Base-by-base conservation (phyloP, 2,797 vertebrate species). In the Syngnathus acus region DNA sequence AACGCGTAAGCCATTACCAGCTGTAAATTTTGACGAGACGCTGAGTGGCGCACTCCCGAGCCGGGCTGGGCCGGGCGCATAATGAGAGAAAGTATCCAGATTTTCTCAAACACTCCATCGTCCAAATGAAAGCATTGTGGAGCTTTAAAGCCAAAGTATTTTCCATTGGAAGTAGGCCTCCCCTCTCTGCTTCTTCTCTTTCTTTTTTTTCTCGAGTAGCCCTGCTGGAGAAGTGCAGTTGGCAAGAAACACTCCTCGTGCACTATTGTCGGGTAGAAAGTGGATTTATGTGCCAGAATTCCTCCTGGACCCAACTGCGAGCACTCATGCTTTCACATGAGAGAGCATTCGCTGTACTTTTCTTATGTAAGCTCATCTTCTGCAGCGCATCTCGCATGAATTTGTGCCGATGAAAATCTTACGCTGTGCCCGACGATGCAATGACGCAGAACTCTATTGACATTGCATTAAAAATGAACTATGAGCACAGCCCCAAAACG, bases 101-200 rank as follows among this genome's bases (percentile, higher is more conserved):
- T 79, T 82, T 79, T 54, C 26, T 73, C 54, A 55, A 26, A 84
- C 72, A 73, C 62, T 72, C 73, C 76, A 76, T 84, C 65, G 66
- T 72, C 67, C 68, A 87, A 91, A 81, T 86, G 80, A 85, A 89
- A 91, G 64, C 64, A 53, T 38, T 32, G 9, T 65, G 64, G 19
- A 37, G n/a, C 63, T 50, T 57, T 53, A 17, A 50, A 86, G 75
- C 73, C 66, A 69, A 81, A 84, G 87, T 87, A 86, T 82, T 90
- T 90, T 90, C 86, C 84, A 82, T 81, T 85, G 83, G 76, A 86
- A 85, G 84, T 77, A 61, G 76, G 62, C 78, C 65, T 67, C 79
- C 78, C 78, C 77, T 79, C 77, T 86, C 14, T 21, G 19, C 13
- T 11, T 9, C 26, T 55, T 32, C 6, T 55, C 16, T 57, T 57